These are phyloP conservation scores for Pterobdella sp. DNA, from an alignment of 2,888 invertebrate species.

Conservation along the genomic window DNA sequence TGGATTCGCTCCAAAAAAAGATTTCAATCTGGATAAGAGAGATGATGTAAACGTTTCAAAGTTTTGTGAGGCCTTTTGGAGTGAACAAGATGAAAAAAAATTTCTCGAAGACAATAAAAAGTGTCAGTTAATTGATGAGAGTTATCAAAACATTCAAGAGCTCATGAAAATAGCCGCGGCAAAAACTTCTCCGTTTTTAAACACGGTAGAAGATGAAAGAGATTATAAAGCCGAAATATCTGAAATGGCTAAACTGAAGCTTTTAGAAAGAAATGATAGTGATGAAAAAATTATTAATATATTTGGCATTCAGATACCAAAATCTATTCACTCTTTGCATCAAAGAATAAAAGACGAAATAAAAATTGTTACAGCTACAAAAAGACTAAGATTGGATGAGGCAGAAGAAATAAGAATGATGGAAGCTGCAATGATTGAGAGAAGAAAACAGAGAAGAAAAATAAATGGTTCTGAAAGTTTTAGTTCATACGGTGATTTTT, in stretches of 20 bases:
- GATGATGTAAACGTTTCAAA: background rate
- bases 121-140: constrained; percentile 13
- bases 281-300: constrained; percentile 17
- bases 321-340: constrained; percentile 25
- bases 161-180: constrained; percentile 19
- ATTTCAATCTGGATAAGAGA: background rate
- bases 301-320: constrained; percentile 22
- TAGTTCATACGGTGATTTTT: background rate
- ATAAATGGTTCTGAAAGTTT: constrained; percentile 1
- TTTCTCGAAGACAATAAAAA: background rate
- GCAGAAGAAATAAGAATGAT: constrained; percentile 32
- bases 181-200: constrained; percentile 17
- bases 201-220: background rate
- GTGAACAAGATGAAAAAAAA: constrained; percentile 18
- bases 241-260: constrained; percentile 1
- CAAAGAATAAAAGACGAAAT: constrained; percentile 32
- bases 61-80: background rate
- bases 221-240: background rate
- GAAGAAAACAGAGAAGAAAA: constrained; percentile 26
- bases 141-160: constrained; percentile 17
- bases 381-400: constrained; percentile 31
- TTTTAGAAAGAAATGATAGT: constrained; percentile 15
- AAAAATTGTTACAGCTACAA: constrained; percentile 34
- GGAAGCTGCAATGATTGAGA: constrained; percentile 31
- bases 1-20: constrained; percentile 22